Evolutionary conservation across 2,113 vertebrate species (phyloP), one percentile per base, ranked within the genome.

Genomic region (Petrocephalus microphthalmus): DNA sequence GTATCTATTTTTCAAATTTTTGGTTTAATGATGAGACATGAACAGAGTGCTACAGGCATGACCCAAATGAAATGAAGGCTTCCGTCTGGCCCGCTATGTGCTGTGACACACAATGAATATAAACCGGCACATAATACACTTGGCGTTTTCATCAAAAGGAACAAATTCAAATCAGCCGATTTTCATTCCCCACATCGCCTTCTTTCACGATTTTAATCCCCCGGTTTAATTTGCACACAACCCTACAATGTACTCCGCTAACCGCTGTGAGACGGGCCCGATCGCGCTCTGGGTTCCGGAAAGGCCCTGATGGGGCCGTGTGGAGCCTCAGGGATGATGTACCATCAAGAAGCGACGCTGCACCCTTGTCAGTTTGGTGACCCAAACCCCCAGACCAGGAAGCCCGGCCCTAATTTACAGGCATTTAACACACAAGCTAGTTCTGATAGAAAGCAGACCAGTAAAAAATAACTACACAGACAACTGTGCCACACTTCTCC

Each of bases 101-200:
- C 51, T 85, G 84, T 20, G 71, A 17, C 51, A 85, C 25, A 85
- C 25, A 13, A 33, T 29, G 84, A 53, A 85, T 85, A 54, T 25
- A 85, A 85, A 53, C 51, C 7, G 52, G 7, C 29, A 56, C 25
- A 56, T 85, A 54, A 85, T 51, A 33, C 11, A 78, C 71, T 54
- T 33, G 11, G 29, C 52, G 17, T 85, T 25, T 37, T 85, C 25
- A 33, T 54, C 52, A 33, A 85, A 53, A 56, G 19, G 25, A 85
- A 85, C 49, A 85, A 85, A 85, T 85, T 85, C 52, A 85, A 29
- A 85, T 85, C 84, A 85, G 25, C 1, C 49, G 2, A 49, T 84
- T 84, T 52, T 13, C 82, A 84, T 84, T 51, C 49, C 45, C 52
- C 82, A 84, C 45, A 49, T 84, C 45, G n/a, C 82, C 22, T 25